These are phyloP conservation scores for Helicolenus hilgendorfi DNA, from an alignment of 2,797 vertebrate genomes.

Conservation along the genomic window DNA sequence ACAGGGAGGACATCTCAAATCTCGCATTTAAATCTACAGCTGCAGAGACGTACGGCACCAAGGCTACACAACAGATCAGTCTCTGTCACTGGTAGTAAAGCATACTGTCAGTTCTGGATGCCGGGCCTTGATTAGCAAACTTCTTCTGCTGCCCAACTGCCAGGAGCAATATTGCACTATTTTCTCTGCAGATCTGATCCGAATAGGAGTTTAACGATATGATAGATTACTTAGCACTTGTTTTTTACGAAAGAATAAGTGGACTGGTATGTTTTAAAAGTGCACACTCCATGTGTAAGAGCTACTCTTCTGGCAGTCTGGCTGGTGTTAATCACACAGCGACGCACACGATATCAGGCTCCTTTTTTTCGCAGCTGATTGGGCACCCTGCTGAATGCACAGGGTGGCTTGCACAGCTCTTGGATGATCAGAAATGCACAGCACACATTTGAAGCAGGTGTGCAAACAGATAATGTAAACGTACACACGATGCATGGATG, in stretches of 20 bases:
- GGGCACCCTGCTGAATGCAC: constrained; percentile 54
- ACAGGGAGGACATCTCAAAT: constrained; percentile 40
- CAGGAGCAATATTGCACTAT: constrained; percentile 14
- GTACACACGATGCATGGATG: constrained; percentile 30
- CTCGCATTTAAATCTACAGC: constrained; percentile 61
- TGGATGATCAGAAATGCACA: constrained; percentile 12
- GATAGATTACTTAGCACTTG: constrained; percentile 15
- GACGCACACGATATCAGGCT: constrained; percentile 37
- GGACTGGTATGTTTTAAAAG: constrained; percentile 47
- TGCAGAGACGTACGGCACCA: constrained; percentile 29
- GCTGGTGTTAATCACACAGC: constrained; percentile 65
- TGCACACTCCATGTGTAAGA: constrained; percentile 20
- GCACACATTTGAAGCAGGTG: constrained; percentile 59
- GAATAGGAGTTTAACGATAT: constrained; percentile 48
- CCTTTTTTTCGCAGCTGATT: constrained; percentile 43
- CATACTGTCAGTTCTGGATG: constrained; percentile 51
- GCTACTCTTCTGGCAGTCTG: constrained; percentile 51
- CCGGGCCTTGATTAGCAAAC: constrained; percentile 66
- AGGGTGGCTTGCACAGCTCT: constrained; percentile 51
- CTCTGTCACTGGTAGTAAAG: constrained; percentile 64
- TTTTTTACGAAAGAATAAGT: constrained; percentile 33
- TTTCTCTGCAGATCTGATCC: constrained; percentile 32
- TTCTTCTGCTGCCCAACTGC: constrained; percentile 47
- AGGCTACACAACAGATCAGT: constrained; percentile 36
- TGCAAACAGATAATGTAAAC: constrained; percentile 66